Conservation (phyloP, 2,888 invertebrate genomes). For the Mesorhabditis sp. region DNA sequence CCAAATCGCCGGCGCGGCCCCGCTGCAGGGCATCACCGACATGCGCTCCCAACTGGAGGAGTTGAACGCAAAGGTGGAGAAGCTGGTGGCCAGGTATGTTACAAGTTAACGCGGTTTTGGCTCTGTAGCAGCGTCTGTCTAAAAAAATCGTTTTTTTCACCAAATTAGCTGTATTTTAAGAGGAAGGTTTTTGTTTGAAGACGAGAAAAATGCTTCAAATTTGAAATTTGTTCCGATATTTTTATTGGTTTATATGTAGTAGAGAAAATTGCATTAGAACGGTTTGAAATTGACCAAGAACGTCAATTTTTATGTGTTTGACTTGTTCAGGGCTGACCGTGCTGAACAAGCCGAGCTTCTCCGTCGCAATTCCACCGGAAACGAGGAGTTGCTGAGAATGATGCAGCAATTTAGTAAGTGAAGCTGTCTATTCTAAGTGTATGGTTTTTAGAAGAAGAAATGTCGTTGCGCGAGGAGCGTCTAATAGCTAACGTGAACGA, state of each 20-base stretch:
- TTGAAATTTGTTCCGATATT: no score
- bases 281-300: no score
- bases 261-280: no score
- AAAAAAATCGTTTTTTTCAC: neutral
- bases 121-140: slow-evolving; percentile 19
- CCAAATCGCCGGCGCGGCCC: neutral
- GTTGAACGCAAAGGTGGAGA: neutral
- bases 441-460: slow-evolving; percentile 27
- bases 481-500: slow-evolving; percentile 30
- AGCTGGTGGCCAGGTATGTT: neutral
- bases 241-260: no score
- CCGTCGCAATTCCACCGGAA: slow-evolving; percentile 15
- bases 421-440: neutral
- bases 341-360: slow-evolving; percentile 15
- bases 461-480: slow-evolving; percentile 37
- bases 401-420: slow-evolving; percentile 22
- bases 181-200: no score
- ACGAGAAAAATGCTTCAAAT: no score
- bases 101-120: neutral
- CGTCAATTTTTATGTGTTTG: no score
- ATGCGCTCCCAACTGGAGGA: neutral
- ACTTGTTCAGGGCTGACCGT: slow-evolving; percentile 16
- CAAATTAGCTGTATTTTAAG: no score
- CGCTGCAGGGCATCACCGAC: neutral
- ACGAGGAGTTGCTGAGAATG: slow-evolving; percentile 20